These are phyloP conservation scores for Calameuta filiformis DNA, from an alignment of 2,888 invertebrate species.

Conservation along the genomic window DNA sequence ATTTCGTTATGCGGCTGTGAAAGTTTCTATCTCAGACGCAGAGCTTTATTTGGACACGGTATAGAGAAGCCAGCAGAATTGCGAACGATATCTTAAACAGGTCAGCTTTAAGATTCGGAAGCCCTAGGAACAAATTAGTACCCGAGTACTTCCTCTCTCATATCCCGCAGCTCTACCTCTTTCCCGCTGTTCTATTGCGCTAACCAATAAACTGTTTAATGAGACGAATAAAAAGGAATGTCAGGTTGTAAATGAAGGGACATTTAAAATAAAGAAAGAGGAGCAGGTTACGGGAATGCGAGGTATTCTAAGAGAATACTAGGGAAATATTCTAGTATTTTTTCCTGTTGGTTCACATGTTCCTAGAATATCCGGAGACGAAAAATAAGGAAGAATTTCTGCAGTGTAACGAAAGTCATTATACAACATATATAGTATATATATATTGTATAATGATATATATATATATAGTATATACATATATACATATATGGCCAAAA, in stretches of 20 bases:
- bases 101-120: neutral
- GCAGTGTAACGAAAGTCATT: neutral
- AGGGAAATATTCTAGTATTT: neutral
- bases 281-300: neutral
- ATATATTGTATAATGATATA: too few species aligned
- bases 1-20: neutral
- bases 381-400: neutral
- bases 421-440: neutral
- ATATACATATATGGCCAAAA: neutral
- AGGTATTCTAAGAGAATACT: neutral
- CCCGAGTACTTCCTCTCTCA: neutral
- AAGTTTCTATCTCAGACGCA: neutral
- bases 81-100: neutral
- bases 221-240: neutral
- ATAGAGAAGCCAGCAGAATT: neutral
- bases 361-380: neutral
- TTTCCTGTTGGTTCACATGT: neutral
- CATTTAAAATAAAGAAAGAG: neutral
- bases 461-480: too few species aligned
- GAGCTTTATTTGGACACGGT: neutral
- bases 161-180: neutral
- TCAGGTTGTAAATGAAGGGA: neutral
- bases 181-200: neutral
- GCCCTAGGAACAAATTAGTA: neutral
- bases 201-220: neutral